Conservation (phyloP, 2,113 vertebrate genomes). For the Manacus vitellinus region DNA sequence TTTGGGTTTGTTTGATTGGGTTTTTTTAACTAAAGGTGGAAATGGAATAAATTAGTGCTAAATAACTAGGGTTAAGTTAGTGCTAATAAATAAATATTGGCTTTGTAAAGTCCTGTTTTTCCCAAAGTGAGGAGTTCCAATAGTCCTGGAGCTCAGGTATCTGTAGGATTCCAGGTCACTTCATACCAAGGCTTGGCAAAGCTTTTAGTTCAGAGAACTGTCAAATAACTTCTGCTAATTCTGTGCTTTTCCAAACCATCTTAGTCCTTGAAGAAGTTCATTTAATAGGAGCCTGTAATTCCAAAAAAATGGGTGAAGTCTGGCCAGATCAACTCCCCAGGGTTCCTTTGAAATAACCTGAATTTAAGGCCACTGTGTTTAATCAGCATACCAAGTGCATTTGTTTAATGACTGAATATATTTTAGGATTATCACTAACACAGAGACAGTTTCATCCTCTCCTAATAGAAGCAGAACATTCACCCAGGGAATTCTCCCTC, state of each 20-base stretch:
- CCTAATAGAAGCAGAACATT: not conserved
- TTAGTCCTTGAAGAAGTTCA: not conserved
- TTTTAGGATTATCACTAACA: not conserved
- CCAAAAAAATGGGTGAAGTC: not conserved
- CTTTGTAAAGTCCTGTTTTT: not conserved
- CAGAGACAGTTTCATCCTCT: not conserved
- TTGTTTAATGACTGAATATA: not conserved
- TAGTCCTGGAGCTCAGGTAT: not conserved
- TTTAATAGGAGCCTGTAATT: not conserved
- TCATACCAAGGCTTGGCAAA: not conserved
- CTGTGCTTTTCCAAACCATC: not conserved
- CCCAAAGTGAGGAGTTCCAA: not conserved
- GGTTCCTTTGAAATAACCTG: not conserved
- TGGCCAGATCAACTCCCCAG: not conserved
- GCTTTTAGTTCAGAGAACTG: not conserved
- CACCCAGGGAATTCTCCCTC: not conserved
- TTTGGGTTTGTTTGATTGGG: not conserved
- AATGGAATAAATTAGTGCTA: not conserved
- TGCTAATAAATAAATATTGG: not conserved
- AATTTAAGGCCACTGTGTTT: not conserved
- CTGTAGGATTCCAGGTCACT: not conserved
- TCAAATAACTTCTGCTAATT: not conserved
- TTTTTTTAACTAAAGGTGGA: not conserved
- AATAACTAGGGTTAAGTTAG: no score
- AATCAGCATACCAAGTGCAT: not conserved